Conservation (phyloP, 2,797 vertebrate species). For the Spinus pinus region DNA sequence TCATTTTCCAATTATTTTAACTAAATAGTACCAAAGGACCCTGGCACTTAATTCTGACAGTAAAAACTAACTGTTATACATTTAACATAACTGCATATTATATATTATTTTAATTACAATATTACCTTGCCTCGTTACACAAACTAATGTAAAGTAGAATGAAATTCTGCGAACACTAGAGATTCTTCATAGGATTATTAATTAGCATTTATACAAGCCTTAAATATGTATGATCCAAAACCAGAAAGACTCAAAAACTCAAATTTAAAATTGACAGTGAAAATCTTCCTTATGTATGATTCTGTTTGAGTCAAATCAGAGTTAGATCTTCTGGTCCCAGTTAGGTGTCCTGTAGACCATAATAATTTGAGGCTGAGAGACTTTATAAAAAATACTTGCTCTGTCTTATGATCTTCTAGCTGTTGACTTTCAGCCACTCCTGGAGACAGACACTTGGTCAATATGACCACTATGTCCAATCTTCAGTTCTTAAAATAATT, state of each 20-base stretch:
- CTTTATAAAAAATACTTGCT: not conserved
- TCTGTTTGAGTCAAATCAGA: not conserved
- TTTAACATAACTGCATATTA: not conserved
- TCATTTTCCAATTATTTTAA: constrained; percentile 22
- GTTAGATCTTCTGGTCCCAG: not conserved
- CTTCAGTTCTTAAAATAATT: not conserved
- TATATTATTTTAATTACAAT: not conserved
- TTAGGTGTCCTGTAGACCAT: not conserved
- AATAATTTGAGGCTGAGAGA: not conserved
- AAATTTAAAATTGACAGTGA: not conserved
- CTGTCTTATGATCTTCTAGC: not conserved
- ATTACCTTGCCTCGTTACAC: not conserved
- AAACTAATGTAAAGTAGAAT: not conserved
- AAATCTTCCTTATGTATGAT: not conserved
- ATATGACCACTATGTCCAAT: not conserved
- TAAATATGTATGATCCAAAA: not conserved
- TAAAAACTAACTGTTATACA: not conserved
- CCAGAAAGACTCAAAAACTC: not conserved
- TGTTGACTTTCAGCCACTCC: not conserved
- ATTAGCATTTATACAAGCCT: not conserved
- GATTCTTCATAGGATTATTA: not conserved
- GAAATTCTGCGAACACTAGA: not conserved
- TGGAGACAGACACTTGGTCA: not conserved
- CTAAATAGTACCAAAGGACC: not conserved
- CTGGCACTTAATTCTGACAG: not conserved